Percentiles rank a stretch among this genome's conserved stretches.
phyloP scores from a whole-genome alignment of 2,113 vertebrate genomes.

The Phaethornis superciliosus region DNA sequence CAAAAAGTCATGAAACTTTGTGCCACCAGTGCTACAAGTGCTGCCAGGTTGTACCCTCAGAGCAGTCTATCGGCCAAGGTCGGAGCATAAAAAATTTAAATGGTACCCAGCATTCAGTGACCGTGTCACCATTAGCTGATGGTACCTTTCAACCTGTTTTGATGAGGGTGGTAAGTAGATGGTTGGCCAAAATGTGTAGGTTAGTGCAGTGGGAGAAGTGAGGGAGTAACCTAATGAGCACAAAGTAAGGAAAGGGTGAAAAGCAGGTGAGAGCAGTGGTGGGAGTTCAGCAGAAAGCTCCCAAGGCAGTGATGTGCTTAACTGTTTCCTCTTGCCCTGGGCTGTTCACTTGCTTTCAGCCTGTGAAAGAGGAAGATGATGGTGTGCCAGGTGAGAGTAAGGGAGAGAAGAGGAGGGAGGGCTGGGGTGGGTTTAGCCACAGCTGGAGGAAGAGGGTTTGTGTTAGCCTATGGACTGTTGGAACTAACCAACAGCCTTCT shows the following conservation, averaged over 20 bases:
- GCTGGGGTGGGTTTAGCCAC: neutral
- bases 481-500: neutral
- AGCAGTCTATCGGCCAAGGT: neutral
- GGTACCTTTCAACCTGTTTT: neutral
- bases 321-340: neutral
- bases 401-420: neutral
- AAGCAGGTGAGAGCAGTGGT: neutral
- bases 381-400: neutral
- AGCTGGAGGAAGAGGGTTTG: neutral
- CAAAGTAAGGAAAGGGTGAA: neutral
- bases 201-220: neutral
- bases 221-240: neutral
- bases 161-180: neutral
- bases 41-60: neutral
- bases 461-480: neutral
- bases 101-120: neutral
- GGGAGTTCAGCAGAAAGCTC: neutral
- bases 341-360: rapidly evolving
- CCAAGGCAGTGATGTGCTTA: neutral
- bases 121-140: neutral
- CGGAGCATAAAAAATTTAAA: neutral
- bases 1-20: neutral
- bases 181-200: neutral
- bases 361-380: neutral
- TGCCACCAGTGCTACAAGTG: rapidly evolving